Evolutionary conservation across 2,113 vertebrate species (phyloP), one percentile per base, ranked within the genome.

Genomic region (Stercorarius parasiticus): DNA sequence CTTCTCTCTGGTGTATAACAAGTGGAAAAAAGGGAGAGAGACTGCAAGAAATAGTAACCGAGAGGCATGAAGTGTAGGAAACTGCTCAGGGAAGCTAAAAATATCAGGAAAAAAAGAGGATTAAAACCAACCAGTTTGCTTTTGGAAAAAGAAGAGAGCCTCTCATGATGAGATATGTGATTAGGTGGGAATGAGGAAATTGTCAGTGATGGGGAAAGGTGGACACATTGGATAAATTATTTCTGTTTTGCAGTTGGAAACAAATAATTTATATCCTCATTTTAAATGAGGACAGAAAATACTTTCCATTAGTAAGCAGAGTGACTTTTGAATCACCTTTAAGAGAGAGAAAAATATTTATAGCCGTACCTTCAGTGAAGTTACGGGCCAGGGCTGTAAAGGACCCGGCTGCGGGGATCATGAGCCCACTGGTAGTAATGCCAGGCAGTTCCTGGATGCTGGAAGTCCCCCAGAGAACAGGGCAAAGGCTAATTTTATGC

Each of bases 401-500:
- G 58, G 8, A 71, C 32, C 30, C 56, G 26, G 29, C 42, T 69
- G 26, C 3, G 11, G 64, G 16, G 26, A 19, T 70, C 42, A 78
- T 0, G 17, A 65, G 25, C 62, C 34, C 56, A 52, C 23, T 0
- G 0, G 10, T 62, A 27, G 30, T 66, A 55, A 21, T 34, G 52
- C 26, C 5, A 13, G 78, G 25, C 29, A 56, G 12, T 49, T 82
- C 49, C 71, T 2, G 29, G 40, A 18, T 7, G 13, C 43, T 79
- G 43, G 50, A 86, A 86, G n/a, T 49, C 15, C 19, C 40, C 30
- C 36, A 30, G 6, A 1, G 74, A 64, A 65, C 26, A 26, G 25
- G 6, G 13, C 9, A 82, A 88, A 83, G 16, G 5, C n/a, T 67
- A 34, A 15, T 81, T 94, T 86, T 64, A 42, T 67, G 32, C 13